A percentile compares a stretch with the other conserved stretches of the same genome.
Conservation (phyloP, 2,113 vertebrate genomes). For the Lepus americanus region DNA sequence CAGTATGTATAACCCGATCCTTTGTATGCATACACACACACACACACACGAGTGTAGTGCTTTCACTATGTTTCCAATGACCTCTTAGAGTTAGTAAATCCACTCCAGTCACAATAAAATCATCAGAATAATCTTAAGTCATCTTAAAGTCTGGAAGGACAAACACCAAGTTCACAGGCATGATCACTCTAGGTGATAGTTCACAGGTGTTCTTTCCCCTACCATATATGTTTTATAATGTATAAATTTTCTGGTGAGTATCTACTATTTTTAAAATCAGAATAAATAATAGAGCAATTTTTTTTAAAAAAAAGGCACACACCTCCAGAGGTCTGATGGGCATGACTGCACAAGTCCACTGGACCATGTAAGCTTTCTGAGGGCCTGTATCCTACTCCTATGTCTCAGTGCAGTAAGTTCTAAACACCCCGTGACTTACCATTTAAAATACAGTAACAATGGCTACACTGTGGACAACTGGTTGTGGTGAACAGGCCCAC, state of each 20-base stretch:
- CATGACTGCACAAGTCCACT: not conserved
- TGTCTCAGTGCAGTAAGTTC: not conserved
- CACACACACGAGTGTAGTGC: not conserved
- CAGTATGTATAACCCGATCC: not conserved
- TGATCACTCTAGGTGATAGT: not conserved
- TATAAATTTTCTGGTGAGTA: not conserved
- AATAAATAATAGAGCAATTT: not conserved
- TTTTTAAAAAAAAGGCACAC: not conserved
- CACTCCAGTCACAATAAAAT: not conserved
- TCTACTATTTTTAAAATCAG: not conserved
- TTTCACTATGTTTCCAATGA: not conserved
- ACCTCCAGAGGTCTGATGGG: no score
- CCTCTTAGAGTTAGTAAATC: not conserved
- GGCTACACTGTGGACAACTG: not conserved
- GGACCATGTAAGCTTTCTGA: not conserved
- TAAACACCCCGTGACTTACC: not conserved
- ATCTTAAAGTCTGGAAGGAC: slow-evolving; percentile 8
- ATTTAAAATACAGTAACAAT: not conserved
- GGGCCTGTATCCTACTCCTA: not conserved
- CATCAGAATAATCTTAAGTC: not conserved
- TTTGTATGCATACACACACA: not conserved
- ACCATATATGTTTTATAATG: not conserved
- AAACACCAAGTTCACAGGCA: not conserved
- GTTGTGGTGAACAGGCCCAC: not conserved
- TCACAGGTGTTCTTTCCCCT: not conserved